Evolutionary conservation across 2,113 vertebrate genomes (phyloP), one percentile per base, ranked within the genome.

Genomic region (Amphilophus citrinellus): DNA sequence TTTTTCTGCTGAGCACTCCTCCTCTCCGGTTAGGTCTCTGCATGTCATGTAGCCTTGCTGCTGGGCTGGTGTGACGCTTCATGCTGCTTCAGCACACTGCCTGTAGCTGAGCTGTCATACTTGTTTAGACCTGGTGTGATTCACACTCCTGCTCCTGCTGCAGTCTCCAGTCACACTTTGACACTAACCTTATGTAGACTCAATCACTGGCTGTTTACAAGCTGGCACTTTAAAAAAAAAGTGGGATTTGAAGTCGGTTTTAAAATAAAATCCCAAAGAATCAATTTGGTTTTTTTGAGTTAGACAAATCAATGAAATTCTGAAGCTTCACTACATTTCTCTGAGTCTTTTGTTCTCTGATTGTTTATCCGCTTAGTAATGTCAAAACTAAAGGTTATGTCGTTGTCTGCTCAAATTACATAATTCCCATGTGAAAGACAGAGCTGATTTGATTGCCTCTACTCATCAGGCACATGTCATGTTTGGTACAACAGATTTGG

Each of bases 41-140:
- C 83, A 32, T 87, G 84, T 86, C 59, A 59, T 87, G 65, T 79
- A 79, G 82, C 71, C 35, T 39, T 57, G 73, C 56, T 60, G 50
- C 66, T 65, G 76, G 8, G 75, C 84, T 80, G 76, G 75, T 58
- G 84, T 79, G 76, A 42, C 84, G 81, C 87, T 92, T 91, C 83
- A 87, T 91, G 93, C 91, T 94, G 92, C 88, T 92, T 95, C 92
- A 91, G 93, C 93, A 93, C 81, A 79, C 89, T 91, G 90, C 84
- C 86, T 90, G 88, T 86, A 92, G 91, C 93, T 90, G 92, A 94
- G 93, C 89, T 92, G 87, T 94, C 91, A 87, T 62, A 82, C 77
- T 83, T 60, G 42, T 81, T 88, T 84, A 88, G 87, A 82, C 63
- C 84, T 58, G 39, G 76, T 62, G 82, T 85, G 86, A 84, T 82